Evolutionary conservation across 2,888 invertebrate species (phyloP), one percentile per base, ranked within the genome.

Genomic region (Drosophila leonis): DNA sequence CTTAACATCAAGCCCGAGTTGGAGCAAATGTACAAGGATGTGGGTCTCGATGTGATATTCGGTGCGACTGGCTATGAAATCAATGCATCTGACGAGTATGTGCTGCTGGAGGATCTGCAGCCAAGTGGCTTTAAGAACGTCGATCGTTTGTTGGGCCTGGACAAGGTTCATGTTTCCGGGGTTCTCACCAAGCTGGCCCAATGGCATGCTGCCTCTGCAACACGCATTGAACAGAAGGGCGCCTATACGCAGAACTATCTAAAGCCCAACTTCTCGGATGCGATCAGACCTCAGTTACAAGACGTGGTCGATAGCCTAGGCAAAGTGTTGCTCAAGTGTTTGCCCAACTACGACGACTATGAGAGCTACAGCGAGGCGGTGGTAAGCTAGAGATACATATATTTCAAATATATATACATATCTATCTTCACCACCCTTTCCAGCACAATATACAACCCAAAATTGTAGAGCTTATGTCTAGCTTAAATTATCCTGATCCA

Each of bases 1-100:
- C 48, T 48, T 1, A 29, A 9, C 29, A 29, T 48, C 48, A 62
- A 88, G 13, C 83, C 85, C 9, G 90, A 90, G 61, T 68, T 91
- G 59, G 90, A 85, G 41, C 61, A 83, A 64, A 69, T 89, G 41
- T 88, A 83, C 46, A 56, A 61, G 5, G 75, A 81, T 51, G 75
- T 41, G 9, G 83, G 80, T 1, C 13, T 80, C 7, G 44, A 80
- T 2, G 64, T 88, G 0, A 66, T 65, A 33, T 88, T 89, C 48
- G 80, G 75, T 4, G 75, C 89, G 20, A 71, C 66, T 31, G 72
- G 67, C 24, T 89, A 78, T 57, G 29, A 68, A 37, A 61, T 88
- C 8, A 39, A 60, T 1, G 80, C 90, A 29, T 72, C 88, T 27
- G 48, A 48, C 20, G 48, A 48, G 48, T 48, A 48, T 29, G 48